Evolutionary conservation across 2,113 vertebrate species (phyloP).

Genomic region (Cichladusa arquata): DNA sequence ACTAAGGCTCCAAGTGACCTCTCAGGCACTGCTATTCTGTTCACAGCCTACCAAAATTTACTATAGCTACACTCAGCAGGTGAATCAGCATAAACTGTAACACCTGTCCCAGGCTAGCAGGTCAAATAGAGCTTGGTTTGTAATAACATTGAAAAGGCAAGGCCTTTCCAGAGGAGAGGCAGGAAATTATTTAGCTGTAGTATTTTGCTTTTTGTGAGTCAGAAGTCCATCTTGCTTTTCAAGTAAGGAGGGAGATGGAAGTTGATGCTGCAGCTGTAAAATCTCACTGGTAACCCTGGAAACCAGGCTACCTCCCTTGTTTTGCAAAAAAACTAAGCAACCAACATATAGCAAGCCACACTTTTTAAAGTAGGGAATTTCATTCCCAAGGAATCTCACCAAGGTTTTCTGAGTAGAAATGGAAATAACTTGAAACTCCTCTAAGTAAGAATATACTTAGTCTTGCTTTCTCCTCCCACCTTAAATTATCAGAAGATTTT

Average conservation of each 20-base stretch:
- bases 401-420: not conserved
- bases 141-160: not conserved
- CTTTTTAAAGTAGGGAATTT: not conserved
- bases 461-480: not conserved
- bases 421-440: not conserved
- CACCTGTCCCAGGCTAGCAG: not conserved
- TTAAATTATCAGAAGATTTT: not conserved
- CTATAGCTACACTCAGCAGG: not conserved
- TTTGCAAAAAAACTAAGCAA: not conserved
- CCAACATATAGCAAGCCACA: not conserved
- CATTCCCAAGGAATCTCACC: not conserved
- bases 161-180: not conserved
- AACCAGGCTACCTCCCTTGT: not conserved
- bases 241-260: not conserved
- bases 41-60: not conserved
- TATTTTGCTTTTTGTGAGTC: not conserved
- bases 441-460: not conserved
- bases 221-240: not conserved
- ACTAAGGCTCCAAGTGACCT: not conserved
- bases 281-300: not conserved
- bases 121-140: not conserved
- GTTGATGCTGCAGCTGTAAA: not conserved
- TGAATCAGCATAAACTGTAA: not conserved
- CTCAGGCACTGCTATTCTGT: not conserved
- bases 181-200: not conserved